phyloP scores from a whole-genome alignment of 2,797 vertebrate species.

The Helarctos malayanus region DNA sequence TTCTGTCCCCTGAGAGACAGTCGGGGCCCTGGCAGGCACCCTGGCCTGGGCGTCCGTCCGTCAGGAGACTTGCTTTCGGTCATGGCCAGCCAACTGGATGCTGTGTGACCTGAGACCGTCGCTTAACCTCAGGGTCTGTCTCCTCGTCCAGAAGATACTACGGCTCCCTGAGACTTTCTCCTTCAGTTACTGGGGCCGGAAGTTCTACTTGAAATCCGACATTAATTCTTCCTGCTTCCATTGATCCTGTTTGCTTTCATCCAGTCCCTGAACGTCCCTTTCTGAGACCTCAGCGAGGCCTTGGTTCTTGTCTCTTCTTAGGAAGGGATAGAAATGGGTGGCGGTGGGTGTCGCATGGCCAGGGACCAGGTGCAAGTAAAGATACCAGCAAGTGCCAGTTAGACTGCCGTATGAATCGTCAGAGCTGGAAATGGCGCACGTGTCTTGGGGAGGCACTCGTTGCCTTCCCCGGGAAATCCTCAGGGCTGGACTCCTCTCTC shows the following conservation, averaged over 20 bases:
- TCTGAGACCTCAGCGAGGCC: not conserved
- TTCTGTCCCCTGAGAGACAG: not conserved
- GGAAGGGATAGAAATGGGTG: not conserved
- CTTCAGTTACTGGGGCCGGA: not conserved
- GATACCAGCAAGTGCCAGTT: not conserved
- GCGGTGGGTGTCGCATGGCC: fast-evolving
- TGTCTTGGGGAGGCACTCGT: not conserved
- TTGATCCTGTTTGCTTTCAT: not conserved
- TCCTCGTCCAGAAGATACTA: not conserved
- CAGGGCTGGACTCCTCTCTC: not conserved
- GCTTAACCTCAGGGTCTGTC: not conserved
- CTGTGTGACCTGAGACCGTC: not conserved
- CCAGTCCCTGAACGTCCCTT: not conserved
- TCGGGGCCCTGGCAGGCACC: not conserved
- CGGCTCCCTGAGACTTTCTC: not conserved
- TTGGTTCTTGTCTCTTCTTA: not conserved
- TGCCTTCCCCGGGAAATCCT: not conserved
- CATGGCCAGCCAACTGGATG: not conserved
- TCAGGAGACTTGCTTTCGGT: not conserved
- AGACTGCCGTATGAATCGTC: not conserved
- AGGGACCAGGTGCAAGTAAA: not conserved
- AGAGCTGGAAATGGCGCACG: not conserved
- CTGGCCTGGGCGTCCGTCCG: not conserved
- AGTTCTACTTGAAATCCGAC: not conserved
- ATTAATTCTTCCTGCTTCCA: not conserved